These are phyloP conservation scores for Euspilapteryx auroguttella DNA, from an alignment of 2,888 invertebrate species.

Conservation along the genomic window DNA sequence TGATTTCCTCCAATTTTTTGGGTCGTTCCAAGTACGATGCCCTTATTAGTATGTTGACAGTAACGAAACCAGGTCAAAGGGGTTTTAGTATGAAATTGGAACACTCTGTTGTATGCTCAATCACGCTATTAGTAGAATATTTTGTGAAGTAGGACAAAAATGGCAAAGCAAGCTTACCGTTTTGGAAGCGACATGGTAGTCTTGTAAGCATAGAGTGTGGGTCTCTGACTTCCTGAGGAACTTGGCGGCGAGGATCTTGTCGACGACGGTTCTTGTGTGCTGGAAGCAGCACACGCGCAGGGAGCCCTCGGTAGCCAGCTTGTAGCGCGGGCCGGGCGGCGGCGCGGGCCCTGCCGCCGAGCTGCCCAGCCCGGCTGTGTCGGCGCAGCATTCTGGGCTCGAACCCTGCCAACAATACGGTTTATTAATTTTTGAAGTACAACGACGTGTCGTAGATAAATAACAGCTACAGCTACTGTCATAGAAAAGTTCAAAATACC, in stretches of 20 bases:
- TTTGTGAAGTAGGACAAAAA: no score
- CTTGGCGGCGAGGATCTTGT: conserved; percentile 77
- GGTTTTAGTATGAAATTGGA: no score
- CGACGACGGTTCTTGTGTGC: conserved; percentile 75
- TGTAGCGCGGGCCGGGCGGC: conserved; percentile 64
- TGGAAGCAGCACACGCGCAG: conserved; percentile 76
- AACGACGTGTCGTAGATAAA: no score
- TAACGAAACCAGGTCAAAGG: no score
- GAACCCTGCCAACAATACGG: conserved; percentile 40
- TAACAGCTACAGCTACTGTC: no score
- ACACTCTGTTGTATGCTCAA: no score
- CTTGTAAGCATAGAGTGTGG: conserved; percentile 69
- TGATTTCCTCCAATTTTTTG: no score
- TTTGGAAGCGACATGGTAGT: conserved; percentile 70
- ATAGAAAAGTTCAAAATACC: no score
- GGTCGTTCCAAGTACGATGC: no score
- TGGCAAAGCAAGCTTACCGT: conserved; percentile 72
- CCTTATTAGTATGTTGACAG: no score
- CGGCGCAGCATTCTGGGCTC: conserved; percentile 54
- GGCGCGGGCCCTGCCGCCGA: conserved; percentile 32
- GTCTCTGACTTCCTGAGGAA: conserved; percentile 78
- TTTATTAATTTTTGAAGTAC: no score
- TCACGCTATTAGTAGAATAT: no score
- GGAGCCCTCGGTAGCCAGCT: conserved; percentile 71
- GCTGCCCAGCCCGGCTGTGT: conserved; percentile 38